A percentile compares a stretch with the other conserved stretches of the same genome.
phyloP scores from a whole-genome alignment of 2,888 invertebrate genomes.

The Drosophila neonasuta region DNA sequence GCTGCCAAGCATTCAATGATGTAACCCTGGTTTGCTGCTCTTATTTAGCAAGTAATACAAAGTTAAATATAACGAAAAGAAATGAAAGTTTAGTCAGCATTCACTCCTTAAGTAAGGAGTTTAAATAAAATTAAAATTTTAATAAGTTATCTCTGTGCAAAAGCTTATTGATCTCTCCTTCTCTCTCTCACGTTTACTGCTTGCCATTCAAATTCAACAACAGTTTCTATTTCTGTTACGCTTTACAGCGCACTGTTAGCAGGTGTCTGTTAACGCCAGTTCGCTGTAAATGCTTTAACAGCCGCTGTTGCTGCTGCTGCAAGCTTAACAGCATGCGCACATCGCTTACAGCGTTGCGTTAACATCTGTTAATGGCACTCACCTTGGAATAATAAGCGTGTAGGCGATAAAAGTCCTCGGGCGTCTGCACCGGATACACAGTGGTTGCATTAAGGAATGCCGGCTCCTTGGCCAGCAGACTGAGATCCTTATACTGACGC shows the following conservation, averaged over 20 bases:
- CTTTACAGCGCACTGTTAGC: neutral
- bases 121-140: too few relatives aligned
- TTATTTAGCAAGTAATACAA: too few relatives aligned
- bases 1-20: too few relatives aligned
- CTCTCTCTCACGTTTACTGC: too few relatives aligned
- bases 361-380: constrained; percentile 57
- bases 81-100: too few relatives aligned
- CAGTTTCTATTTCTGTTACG: neutral
- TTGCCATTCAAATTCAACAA: too few relatives aligned
- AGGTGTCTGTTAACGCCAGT: constrained; percentile 2
- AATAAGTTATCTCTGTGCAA: too few relatives aligned
- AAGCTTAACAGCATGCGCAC: constrained; percentile 6
- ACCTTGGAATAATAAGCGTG: constrained; percentile 89
- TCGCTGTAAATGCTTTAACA: constrained; percentile 23
- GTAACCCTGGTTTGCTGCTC: too few relatives aligned
- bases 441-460: constrained; percentile 85
- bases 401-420: constrained; percentile 86
- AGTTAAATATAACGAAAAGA: too few relatives aligned
- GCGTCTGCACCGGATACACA: constrained; percentile 86
- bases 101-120: too few relatives aligned
- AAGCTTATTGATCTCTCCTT: too few relatives aligned
- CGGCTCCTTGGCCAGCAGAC: constrained; percentile 79
- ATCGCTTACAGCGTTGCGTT: neutral
- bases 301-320: neutral
- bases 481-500: constrained; percentile 82